Conservation (phyloP, 2,888 invertebrate genomes). For the Biston stratarius region DNA sequence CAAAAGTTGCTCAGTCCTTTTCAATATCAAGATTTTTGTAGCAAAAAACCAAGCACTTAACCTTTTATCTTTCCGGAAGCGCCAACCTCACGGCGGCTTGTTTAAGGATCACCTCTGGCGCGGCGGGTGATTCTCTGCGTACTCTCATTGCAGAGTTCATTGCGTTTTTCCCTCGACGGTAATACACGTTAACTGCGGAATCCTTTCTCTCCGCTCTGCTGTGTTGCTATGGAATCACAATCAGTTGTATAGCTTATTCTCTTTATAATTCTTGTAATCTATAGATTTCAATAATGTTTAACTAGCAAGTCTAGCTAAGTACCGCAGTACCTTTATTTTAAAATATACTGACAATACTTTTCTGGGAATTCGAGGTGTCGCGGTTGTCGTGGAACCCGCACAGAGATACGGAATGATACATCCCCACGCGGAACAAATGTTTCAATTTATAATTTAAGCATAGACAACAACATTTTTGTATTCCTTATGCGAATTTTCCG, state of each 20-base stretch:
- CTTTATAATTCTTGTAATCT: no score
- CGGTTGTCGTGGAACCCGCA: no score
- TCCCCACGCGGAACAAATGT: no score
- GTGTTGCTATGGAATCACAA: not conserved
- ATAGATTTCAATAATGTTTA: no score
- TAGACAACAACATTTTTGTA: no score
- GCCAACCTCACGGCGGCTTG: not conserved
- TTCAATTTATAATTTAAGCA: no score
- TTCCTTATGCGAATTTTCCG: no score
- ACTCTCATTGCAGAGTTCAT: conserved; percentile 13
- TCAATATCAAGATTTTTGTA: not conserved
- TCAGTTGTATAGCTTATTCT: not conserved
- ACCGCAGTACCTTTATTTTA: no score
- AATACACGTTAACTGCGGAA: conserved; percentile 16
- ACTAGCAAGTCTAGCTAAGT: no score
- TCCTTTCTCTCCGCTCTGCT: conserved; percentile 14
- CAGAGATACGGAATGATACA: no score
- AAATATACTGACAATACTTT: no score
- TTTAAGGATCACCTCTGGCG: not conserved
- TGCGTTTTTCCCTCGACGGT: conserved; percentile 16
- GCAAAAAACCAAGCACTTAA: conserved; percentile 1
- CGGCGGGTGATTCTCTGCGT: not conserved
- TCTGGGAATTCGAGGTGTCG: no score
- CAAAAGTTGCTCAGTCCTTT: not conserved
- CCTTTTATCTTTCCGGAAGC: not conserved